A percentile compares a stretch with the other conserved stretches of the same genome.
phyloP scores from a whole-genome alignment of 1,140 invertebrate species.

The Brachionus asplanchnoidis region DNA sequence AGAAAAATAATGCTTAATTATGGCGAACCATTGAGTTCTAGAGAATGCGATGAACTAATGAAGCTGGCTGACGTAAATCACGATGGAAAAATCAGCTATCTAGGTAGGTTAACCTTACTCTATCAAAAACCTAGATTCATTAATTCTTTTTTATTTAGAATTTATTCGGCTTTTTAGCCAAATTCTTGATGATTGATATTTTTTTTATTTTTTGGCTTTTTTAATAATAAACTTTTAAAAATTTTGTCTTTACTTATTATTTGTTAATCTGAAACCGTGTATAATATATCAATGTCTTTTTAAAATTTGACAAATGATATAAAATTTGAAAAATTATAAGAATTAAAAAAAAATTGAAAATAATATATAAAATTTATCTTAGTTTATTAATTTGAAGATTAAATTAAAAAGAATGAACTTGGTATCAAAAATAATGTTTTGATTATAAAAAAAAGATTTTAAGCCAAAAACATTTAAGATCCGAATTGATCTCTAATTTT shows the following conservation, averaged over 20 bases:
- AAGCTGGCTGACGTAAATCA: slow-evolving; percentile 14
- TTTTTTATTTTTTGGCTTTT: not conserved
- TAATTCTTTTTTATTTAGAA: slow-evolving; percentile 5
- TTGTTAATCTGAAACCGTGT: too few relatives aligned
- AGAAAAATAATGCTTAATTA: not conserved
- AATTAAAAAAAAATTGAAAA: too few relatives aligned
- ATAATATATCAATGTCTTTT: too few relatives aligned
- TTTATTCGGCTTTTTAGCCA: slow-evolving; percentile 1
- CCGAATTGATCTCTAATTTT: not conserved
- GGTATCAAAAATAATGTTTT: too few relatives aligned
- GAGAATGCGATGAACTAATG: slow-evolving; percentile 18
- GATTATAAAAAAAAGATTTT: not conserved
- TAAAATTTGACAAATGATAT: too few relatives aligned
- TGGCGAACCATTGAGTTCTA: slow-evolving; percentile 20
- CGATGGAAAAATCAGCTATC: slow-evolving; percentile 36
- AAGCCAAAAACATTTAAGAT: not conserved
- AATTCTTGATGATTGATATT: slow-evolving; percentile 5
- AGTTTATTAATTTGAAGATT: too few relatives aligned
- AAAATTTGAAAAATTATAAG: too few relatives aligned
- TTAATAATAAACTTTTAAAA: not conserved
- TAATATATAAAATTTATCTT: too few relatives aligned
- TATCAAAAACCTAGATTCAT: not conserved
- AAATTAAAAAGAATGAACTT: not conserved
- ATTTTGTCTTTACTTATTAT: not conserved
- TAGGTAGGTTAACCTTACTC: not conserved